A percentile compares a stretch with the other conserved stretches of the same genome.
Evolutionary conservation across 2,888 invertebrate species (phyloP).

Genomic region (Adineta ricciae): DNA sequence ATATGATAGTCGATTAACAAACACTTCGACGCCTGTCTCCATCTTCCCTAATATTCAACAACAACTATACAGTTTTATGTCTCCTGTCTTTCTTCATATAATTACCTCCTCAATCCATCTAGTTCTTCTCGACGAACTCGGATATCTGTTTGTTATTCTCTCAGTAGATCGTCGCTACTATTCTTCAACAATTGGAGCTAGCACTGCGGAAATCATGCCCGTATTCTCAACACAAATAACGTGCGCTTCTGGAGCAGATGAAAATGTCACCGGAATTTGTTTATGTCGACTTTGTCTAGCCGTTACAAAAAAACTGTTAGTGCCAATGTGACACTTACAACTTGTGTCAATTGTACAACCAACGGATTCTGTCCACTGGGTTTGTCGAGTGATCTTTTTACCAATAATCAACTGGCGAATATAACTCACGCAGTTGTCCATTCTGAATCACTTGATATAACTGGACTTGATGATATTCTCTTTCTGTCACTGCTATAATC

Average conservation of each 20-base stretch:
- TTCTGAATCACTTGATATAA: not conserved
- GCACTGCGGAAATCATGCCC: not conserved
- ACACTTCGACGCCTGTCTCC: not conserved
- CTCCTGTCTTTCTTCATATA: not conserved
- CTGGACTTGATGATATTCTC: not conserved
- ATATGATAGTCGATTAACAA: not conserved
- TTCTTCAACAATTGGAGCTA: not conserved
- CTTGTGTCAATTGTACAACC: not conserved
- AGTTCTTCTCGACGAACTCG: not conserved
- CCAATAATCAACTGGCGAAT: not conserved
- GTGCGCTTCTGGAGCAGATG: not conserved
- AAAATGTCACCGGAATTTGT: not conserved
- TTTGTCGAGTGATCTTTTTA: not conserved
- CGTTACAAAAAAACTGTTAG: not conserved
- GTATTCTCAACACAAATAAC: not conserved
- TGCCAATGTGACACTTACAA: not conserved
- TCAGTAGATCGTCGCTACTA: not conserved
- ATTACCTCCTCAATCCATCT: not conserved
- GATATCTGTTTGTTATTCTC: not conserved
- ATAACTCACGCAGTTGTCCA: not conserved
- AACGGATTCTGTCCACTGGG: not conserved
- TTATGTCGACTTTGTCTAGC: not conserved
- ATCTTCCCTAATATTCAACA: not conserved
- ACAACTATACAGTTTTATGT: not conserved
- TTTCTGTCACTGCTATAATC: not conserved